Evolutionary conservation across 2,113 vertebrate species (phyloP).

Genomic region (Origma solitaria): DNA sequence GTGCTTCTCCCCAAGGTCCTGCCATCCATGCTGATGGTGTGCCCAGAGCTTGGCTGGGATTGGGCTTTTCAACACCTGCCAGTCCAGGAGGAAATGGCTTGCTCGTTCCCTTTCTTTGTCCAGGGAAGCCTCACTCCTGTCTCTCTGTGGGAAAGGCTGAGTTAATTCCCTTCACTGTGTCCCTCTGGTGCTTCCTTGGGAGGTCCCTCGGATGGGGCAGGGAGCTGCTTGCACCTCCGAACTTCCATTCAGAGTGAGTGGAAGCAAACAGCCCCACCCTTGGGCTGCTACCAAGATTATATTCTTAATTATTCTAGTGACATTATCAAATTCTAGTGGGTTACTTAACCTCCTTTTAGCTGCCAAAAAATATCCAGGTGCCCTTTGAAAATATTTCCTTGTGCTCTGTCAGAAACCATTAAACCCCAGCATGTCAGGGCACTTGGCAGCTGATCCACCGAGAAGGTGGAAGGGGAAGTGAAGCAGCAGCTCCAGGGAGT

Average conservation of each 20-base stretch:
- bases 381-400: neutral
- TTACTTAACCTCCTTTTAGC: neutral
- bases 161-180: constrained; percentile 44
- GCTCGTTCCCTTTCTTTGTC: neutral
- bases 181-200: constrained; percentile 28
- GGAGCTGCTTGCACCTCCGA: neutral
- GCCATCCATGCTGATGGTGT: neutral
- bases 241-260: neutral
- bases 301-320: neutral
- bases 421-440: neutral
- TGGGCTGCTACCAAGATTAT: neutral
- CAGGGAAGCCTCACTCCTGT: constrained; percentile 59
- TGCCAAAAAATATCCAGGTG: neutral
- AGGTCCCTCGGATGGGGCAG: constrained; percentile 28
- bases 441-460: neutral
- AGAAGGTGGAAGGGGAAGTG: neutral
- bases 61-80: neutral
- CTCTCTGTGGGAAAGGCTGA: constrained; percentile 68
- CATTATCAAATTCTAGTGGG: neutral
- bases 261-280: neutral
- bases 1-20: neutral
- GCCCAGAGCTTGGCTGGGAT: neutral
- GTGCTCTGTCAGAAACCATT: neutral
- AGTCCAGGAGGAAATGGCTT: neutral
- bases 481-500: neutral